Conservation (phyloP, 2,888 invertebrate species). For the Cryptus armator region DNA sequence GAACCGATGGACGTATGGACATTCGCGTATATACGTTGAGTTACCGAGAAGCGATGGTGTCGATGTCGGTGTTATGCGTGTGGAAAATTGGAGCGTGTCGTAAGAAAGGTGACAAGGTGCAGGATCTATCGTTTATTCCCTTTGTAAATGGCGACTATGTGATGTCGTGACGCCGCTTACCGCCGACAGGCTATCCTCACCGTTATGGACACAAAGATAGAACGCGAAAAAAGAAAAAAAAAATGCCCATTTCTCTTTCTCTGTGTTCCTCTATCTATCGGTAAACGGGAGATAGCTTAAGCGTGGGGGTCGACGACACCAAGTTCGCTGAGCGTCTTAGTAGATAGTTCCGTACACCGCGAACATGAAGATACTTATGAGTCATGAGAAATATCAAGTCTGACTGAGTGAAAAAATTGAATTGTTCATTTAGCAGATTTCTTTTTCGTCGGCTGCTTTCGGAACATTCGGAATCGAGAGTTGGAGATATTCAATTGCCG, state of each 20-base stretch:
- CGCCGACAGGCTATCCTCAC: slow-evolving; percentile 42
- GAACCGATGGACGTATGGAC: slow-evolving; percentile 17
- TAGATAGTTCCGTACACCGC: not conserved
- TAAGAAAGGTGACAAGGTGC: slow-evolving; percentile 52
- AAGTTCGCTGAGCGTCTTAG: slow-evolving; percentile 39
- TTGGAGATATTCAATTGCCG: not conserved
- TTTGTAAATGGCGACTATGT: slow-evolving; percentile 62
- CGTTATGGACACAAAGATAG: slow-evolving; percentile 48
- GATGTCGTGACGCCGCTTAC: slow-evolving; percentile 56
- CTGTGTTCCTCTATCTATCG: slow-evolving; percentile 51
- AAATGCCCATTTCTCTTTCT: slow-evolving; percentile 50
- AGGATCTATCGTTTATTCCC: slow-evolving; percentile 67
- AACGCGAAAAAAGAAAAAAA: slow-evolving; percentile 55
- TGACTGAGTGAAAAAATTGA: not conserved
- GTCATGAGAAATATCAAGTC: not conserved
- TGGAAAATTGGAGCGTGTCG: slow-evolving; percentile 61
- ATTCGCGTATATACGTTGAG: not conserved
- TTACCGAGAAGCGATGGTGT: slow-evolving; percentile 3
- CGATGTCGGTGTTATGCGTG: slow-evolving; percentile 31
- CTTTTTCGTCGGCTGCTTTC: not conserved
- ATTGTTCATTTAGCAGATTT: not conserved
- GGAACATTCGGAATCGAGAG: not conserved
- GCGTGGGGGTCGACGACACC: slow-evolving; percentile 68
- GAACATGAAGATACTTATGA: not conserved
- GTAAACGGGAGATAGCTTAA: slow-evolving; percentile 28